These are phyloP conservation scores for Pantherophis vulpinus DNA, from an alignment of 2,797 vertebrate genomes.

Conservation along the genomic window DNA sequence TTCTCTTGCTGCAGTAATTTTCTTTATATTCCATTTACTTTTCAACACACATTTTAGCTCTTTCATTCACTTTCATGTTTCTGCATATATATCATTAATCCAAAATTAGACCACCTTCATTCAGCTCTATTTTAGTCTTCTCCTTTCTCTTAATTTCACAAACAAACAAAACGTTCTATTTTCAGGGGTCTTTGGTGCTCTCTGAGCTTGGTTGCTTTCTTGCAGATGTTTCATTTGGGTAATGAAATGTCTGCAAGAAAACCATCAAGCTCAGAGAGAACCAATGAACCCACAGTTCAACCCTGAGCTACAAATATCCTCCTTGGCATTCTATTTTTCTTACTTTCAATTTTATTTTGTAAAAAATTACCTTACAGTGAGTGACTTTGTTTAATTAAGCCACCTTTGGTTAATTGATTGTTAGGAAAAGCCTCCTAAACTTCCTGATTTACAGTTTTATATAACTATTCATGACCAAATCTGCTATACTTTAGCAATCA, in stretches of 20 bases:
- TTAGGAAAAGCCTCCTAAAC: constrained; percentile 41
- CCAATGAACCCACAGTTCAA: too few relatives aligned
- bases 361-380: background rate
- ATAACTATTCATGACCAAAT: background rate
- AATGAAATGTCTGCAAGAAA: background rate
- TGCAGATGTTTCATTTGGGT: background rate
- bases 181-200: background rate
- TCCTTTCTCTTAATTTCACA: background rate
- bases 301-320: too few relatives aligned
- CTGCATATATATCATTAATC: background rate
- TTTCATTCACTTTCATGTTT: background rate
- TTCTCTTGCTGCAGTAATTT: background rate
- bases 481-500: background rate
- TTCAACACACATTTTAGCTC: background rate
- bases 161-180: background rate
- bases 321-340: background rate
- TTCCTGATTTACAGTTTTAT: constrained; percentile 5
- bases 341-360: background rate
- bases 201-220: background rate
- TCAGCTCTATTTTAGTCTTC: background rate
- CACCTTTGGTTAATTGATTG: constrained; percentile 36
- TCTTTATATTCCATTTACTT: background rate
- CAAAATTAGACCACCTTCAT: background rate
- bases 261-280: too few relatives aligned
- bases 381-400: constrained; percentile 28